phyloP scores from a whole-genome alignment of 2,113 vertebrate genomes.

The Hemiscyllium ocellatum region DNA sequence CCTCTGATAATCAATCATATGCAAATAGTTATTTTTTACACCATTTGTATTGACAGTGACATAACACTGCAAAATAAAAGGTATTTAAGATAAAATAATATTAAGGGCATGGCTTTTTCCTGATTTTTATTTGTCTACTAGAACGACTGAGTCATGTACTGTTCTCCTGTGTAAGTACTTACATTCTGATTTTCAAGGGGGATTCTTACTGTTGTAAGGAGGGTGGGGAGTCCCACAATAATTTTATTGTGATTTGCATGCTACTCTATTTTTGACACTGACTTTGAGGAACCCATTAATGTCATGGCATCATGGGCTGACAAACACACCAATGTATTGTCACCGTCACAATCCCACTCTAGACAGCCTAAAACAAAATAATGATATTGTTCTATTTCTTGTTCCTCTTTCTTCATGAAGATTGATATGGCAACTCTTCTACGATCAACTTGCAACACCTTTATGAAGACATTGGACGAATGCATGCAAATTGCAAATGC shows the following conservation, averaged over 20 bases:
- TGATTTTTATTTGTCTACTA: neutral
- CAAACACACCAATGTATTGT: neutral
- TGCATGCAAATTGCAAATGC: slow-evolving; percentile 93
- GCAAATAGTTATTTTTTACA: neutral
- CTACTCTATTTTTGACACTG: neutral
- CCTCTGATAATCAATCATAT: neutral
- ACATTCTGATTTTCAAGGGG: neutral
- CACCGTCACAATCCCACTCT: neutral
- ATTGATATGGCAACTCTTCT: slow-evolving; percentile 77
- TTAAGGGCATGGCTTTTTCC: neutral
- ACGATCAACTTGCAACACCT: slow-evolving; percentile 89
- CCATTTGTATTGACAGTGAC: neutral
- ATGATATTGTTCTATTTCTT: neutral
- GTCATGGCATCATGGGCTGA: neutral
- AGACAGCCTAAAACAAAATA: neutral
- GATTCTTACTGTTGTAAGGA: neutral
- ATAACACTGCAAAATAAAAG: neutral
- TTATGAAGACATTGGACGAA: slow-evolving; percentile 90
- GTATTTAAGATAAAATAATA: neutral
- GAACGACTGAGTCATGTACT: neutral
- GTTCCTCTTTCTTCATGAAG: slow-evolving; percentile 47
- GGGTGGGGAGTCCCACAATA: neutral
- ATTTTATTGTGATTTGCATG: neutral
- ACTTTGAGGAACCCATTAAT: neutral
- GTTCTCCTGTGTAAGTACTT: neutral